A percentile compares a stretch with the other conserved stretches of the same genome.
These are phyloP conservation scores for Allobates femoralis DNA, from an alignment of 2,797 vertebrate species.

Conservation along the genomic window DNA sequence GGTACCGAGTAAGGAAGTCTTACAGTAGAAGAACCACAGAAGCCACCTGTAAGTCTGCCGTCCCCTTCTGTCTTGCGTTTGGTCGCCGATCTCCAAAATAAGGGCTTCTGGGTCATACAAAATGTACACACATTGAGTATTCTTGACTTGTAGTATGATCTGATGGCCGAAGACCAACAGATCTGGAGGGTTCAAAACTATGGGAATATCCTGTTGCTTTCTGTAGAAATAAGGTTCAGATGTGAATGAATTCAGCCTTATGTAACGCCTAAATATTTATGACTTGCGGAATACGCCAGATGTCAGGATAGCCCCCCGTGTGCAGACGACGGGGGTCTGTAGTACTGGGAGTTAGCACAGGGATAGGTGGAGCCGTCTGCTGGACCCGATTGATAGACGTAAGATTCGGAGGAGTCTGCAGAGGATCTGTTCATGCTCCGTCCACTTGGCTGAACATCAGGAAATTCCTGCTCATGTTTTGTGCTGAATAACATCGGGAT, in stretches of 20 bases:
- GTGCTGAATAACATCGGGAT: conserved; percentile 15
- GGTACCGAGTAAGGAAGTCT: conserved; percentile 86
- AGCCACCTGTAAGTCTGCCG: conserved; percentile 83
- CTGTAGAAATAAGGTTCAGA: conserved; percentile 1
- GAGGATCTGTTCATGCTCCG: conserved; percentile 25
- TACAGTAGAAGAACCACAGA: conserved; percentile 90
- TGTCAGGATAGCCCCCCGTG: conserved; percentile 6
- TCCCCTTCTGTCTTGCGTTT: not conserved
- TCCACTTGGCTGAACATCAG: conserved; percentile 46
- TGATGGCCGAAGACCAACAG: not conserved
- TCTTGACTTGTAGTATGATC: not conserved
- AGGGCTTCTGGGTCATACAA: not conserved
- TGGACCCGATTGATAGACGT: conserved; percentile 17
- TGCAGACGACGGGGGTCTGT: not conserved
- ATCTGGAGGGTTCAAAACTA: not conserved
- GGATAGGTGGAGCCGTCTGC: conserved; percentile 25
- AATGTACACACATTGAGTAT: not conserved
- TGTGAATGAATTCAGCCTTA: not conserved
- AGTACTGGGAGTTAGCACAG: not conserved
- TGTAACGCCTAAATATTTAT: conserved; percentile 19
- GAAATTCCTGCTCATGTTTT: conserved; percentile 57
- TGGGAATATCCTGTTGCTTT: conserved; percentile 38
- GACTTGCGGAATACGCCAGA: conserved; percentile 18
- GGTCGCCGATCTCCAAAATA: not conserved
- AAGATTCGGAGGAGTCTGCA: conserved; percentile 20